These are phyloP conservation scores for Neuroscelio doddi DNA, from an alignment of 2,888 invertebrate species.

Conservation along the genomic window DNA sequence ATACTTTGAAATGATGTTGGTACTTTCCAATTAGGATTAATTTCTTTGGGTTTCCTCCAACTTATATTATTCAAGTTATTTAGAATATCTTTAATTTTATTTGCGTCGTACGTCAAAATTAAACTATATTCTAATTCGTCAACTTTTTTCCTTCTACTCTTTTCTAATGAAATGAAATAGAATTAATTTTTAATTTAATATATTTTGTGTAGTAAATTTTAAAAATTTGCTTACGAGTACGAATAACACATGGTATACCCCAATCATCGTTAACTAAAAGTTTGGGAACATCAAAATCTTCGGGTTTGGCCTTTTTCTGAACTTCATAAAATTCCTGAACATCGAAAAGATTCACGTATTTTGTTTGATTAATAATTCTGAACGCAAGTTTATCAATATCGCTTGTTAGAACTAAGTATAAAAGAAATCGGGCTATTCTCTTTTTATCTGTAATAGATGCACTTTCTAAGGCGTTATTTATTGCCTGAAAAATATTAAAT, in stretches of 20 bases:
- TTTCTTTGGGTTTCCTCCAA: too few relatives aligned
- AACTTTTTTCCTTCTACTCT: too few relatives aligned
- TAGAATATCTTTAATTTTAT: too few relatives aligned
- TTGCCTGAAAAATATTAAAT: slow-evolving; percentile 69
- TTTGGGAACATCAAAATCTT: slow-evolving; percentile 69
- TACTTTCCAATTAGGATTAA: too few relatives aligned
- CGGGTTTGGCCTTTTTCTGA: slow-evolving; percentile 55
- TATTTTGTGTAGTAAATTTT: too few relatives aligned
- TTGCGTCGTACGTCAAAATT: too few relatives aligned
- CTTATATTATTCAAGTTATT: too few relatives aligned
- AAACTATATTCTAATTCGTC: too few relatives aligned
- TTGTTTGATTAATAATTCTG: slow-evolving; percentile 66
- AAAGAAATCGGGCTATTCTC: slow-evolving; percentile 70
- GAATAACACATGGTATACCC: slow-evolving; percentile 67
- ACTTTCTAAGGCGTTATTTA: slow-evolving; percentile 66
- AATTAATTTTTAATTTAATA: too few relatives aligned
- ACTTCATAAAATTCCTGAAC: slow-evolving; percentile 69
- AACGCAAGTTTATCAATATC: slow-evolving; percentile 65
- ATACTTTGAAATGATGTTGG: too few relatives aligned
- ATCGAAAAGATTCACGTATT: slow-evolving; percentile 68
- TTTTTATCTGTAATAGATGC: slow-evolving; percentile 65
- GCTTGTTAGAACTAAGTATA: slow-evolving; percentile 67
- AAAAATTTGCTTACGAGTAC: slow-evolving; percentile 72
- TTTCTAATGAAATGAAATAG: too few relatives aligned
- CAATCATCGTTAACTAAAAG: slow-evolving; percentile 71